Percentiles rank a stretch among this genome's conserved stretches.
Conservation (phyloP, 2,888 invertebrate species). For the Caenorhabditis zanzibari region DNA sequence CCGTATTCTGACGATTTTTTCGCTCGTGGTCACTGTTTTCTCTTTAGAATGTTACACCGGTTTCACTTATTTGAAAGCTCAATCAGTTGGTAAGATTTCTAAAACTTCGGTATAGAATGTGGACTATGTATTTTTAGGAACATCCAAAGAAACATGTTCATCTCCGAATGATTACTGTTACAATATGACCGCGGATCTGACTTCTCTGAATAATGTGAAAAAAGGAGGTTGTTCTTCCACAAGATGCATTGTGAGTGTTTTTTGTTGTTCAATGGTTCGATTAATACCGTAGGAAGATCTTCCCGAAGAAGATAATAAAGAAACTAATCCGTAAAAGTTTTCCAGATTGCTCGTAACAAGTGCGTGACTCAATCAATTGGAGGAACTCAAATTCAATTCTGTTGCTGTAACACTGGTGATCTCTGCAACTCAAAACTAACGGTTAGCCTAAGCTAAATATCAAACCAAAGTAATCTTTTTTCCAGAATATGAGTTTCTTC, state of each 20-base stretch:
- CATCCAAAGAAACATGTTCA: slow-evolving; percentile 65
- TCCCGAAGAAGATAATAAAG: too few species aligned
- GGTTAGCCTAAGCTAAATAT: slow-evolving; percentile 14
- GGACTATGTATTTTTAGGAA: slow-evolving; percentile 41
- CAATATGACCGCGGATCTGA: slow-evolving; percentile 70
- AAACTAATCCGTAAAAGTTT: too few species aligned
- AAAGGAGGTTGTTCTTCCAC: slow-evolving; percentile 71
- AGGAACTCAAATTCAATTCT: slow-evolving; percentile 66
- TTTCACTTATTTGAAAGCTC: slow-evolving; percentile 68
- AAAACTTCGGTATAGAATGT: too few species aligned
- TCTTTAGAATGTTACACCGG: slow-evolving; percentile 70
- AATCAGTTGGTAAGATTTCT: slow-evolving; percentile 60
- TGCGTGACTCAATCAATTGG: slow-evolving; percentile 66
- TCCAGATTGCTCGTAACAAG: slow-evolving; percentile 65
- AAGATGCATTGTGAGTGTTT: slow-evolving; percentile 63
- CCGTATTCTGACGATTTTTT: slow-evolving; percentile 32
- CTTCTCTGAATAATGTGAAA: slow-evolving; percentile 64
- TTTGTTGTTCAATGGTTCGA: too few species aligned
- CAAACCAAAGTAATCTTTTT: neutral
- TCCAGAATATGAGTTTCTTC: slow-evolving; percentile 67
- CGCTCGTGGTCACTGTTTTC: slow-evolving; percentile 17
- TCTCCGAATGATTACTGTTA: slow-evolving; percentile 69
- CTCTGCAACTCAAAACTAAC: slow-evolving; percentile 72
- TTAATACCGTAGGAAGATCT: too few species aligned
- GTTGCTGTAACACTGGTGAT: slow-evolving; percentile 73